These are phyloP conservation scores for Lutra lutra DNA, from an alignment of 2,797 vertebrate species.

Conservation along the genomic window DNA sequence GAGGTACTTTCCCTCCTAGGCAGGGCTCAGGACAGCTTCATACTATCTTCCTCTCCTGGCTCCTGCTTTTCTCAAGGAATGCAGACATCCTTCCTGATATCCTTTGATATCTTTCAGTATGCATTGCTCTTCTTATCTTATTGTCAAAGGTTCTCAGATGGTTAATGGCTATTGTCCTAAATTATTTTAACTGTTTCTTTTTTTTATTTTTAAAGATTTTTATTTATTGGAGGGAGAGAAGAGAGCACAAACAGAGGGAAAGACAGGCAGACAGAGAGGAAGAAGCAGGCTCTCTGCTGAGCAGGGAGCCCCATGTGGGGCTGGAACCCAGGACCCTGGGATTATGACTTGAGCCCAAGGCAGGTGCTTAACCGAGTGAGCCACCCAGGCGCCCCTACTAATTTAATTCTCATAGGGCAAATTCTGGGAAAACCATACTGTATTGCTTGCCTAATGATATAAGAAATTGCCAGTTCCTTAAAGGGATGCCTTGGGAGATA, in stretches of 20 bases:
- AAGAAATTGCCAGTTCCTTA: constrained; percentile 13
- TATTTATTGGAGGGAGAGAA: not conserved
- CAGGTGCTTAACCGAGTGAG: too few relatives aligned
- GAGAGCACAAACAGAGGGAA: not conserved
- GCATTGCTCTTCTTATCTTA: not conserved
- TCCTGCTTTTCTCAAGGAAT: not conserved
- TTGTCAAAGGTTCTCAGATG: not conserved
- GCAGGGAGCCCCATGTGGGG: not conserved
- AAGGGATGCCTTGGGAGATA: not conserved
- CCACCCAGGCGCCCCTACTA: too few relatives aligned
- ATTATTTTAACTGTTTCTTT: not conserved
- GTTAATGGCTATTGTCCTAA: not conserved
- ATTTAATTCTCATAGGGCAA: not conserved
- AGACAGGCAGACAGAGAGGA: not conserved
- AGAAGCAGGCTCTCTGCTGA: not conserved
- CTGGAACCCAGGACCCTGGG: not conserved
- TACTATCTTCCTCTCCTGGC: not conserved
- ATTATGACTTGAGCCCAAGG: too few relatives aligned
- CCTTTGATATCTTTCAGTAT: not conserved
- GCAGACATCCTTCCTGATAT: not conserved
- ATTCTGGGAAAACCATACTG: not conserved
- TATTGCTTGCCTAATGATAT: not conserved
- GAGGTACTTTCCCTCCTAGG: not conserved
- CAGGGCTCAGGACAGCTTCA: not conserved
- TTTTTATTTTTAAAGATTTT: not conserved